phyloP scores from a whole-genome alignment of 2,797 vertebrate species.

The Psittacula echo region DNA sequence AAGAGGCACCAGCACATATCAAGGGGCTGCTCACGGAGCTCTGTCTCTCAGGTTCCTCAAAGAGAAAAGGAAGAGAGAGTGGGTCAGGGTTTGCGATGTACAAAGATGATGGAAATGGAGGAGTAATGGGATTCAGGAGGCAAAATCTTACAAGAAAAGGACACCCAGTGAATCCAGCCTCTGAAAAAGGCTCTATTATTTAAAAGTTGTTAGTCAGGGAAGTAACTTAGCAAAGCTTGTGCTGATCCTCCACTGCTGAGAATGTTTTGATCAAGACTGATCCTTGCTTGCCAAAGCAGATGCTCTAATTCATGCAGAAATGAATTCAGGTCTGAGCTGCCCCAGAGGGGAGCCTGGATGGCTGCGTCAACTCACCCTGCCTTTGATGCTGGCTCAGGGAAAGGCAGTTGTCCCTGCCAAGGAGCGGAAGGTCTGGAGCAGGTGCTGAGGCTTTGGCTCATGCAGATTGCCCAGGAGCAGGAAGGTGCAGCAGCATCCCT shows the following conservation, averaged over 20 bases:
- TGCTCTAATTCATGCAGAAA: not conserved
- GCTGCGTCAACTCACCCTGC: not conserved
- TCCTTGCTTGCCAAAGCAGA: not conserved
- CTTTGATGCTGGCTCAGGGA: not conserved
- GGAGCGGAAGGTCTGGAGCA: not conserved
- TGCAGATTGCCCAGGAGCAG: not conserved
- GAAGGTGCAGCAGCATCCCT: not conserved
- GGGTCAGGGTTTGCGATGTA: not conserved
- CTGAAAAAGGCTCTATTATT: not conserved
- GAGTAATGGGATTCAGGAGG: not conserved
- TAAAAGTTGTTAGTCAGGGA: not conserved
- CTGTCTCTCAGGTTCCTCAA: not conserved
- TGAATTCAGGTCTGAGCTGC: not conserved
- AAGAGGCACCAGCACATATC: not conserved
- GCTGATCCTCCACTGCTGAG: not conserved
- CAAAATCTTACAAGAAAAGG: not conserved
- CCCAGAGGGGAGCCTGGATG: not conserved
- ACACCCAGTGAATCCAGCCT: not conserved
- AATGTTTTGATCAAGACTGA: conserved; percentile 11
- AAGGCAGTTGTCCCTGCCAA: not conserved
- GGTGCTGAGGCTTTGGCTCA: not conserved
- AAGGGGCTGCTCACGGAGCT: not conserved
- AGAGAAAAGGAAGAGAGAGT: not conserved
- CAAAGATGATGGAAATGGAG: not conserved
- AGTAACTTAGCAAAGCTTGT: not conserved